A percentile compares a stretch with the other conserved stretches of the same genome.
These are phyloP conservation scores for Melipona quadrifasciata DNA, from an alignment of 1,140 invertebrate species.

Conservation along the genomic window DNA sequence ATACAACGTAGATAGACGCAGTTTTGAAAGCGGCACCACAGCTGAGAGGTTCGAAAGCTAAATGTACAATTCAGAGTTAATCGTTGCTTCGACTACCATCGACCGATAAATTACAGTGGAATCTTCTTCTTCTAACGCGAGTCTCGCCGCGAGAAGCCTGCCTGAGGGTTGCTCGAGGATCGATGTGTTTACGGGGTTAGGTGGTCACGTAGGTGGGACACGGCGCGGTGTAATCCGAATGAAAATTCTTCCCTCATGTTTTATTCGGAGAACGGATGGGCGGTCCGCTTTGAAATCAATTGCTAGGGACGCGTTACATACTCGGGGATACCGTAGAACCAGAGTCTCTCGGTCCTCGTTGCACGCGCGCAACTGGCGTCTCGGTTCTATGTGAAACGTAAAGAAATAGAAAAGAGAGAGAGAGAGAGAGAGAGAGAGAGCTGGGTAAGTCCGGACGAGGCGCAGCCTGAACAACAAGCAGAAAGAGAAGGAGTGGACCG, in stretches of 20 bases:
- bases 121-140: not conserved
- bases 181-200: not conserved
- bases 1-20: no score
- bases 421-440: no score
- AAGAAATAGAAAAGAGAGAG: constrained; percentile 45
- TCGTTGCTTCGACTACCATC: not conserved
- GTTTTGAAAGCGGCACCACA: no score
- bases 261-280: constrained; percentile 58
- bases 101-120: not conserved
- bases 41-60: not conserved
- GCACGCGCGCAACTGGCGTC: not conserved
- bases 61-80: not conserved
- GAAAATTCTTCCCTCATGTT: constrained; percentile 61
- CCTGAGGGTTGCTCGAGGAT: not conserved
- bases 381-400: constrained; percentile 37
- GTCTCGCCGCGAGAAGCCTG: not conserved
- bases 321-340: not conserved
- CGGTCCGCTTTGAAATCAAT: constrained; percentile 61
- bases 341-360: not conserved
- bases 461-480: constrained; percentile 27
- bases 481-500: constrained; percentile 52
- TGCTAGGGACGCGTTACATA: constrained; percentile 51
- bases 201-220: constrained; percentile 31
- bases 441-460: not conserved
- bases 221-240: constrained; percentile 29